Conservation (phyloP, 2,113 vertebrate genomes). For the Loxodonta africana region DNA sequence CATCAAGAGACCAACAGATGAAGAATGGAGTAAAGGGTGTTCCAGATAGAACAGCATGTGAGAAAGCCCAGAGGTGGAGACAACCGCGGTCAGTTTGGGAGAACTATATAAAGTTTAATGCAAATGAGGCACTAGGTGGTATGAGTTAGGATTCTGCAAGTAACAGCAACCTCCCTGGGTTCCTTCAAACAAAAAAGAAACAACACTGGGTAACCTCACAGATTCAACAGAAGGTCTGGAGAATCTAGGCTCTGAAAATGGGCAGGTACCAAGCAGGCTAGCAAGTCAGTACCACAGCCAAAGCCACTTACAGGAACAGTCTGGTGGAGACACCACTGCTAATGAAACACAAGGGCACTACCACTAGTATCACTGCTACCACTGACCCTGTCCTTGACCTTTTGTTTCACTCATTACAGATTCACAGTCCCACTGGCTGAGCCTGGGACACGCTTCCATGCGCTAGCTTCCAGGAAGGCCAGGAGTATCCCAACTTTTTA, state of each 20-base stretch:
- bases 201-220: neutral
- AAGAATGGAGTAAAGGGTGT: neutral
- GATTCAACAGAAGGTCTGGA: slow-evolving; percentile 5
- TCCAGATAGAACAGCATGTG: neutral
- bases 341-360: neutral
- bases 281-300: neutral
- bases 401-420: neutral
- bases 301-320: neutral
- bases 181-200: slow-evolving; percentile 51
- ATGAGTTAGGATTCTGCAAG: neutral
- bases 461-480: neutral
- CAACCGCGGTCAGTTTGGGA: neutral
- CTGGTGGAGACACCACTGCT: neutral
- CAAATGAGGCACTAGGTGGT: neutral
- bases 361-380: neutral
- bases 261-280: neutral
- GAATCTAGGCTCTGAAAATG: neutral
- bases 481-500: neutral
- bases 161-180: slow-evolving; percentile 18
- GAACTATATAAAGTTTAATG: neutral
- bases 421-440: neutral
- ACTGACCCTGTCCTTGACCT: neutral
- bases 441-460: neutral
- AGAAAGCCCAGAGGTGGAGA: neutral
- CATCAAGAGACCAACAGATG: neutral